These are phyloP conservation scores for Panagrolaimus sp. DNA, from an alignment of 1,140 invertebrate genomes.

Conservation along the genomic window DNA sequence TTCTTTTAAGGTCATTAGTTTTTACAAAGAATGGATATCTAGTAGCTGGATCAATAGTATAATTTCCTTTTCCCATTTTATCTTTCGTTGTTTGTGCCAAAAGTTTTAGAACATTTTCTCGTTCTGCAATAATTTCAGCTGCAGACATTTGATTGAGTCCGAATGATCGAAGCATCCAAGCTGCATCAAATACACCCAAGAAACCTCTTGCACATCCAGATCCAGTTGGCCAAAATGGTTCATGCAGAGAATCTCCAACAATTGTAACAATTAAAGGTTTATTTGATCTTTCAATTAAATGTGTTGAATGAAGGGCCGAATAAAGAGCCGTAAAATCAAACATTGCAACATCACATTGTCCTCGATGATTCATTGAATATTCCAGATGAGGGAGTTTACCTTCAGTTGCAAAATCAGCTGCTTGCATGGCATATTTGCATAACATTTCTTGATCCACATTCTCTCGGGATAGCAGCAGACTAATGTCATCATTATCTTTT, in stretches of 20 bases:
- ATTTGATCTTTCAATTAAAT: constrained; percentile 72
- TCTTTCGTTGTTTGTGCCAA: constrained; percentile 90
- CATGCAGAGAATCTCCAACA: constrained; percentile 85
- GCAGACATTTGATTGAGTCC: constrained; percentile 63
- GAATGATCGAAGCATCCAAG: constrained; percentile 86
- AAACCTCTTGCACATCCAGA: constrained; percentile 95
- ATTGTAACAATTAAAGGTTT: constrained; percentile 76
- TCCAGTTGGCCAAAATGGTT: constrained; percentile 93
- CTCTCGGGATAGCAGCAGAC: constrained; percentile 73
- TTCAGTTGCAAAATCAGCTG: constrained; percentile 89
- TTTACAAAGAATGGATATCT: background rate
- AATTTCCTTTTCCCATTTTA: constrained; percentile 76
- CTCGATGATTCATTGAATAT: constrained; percentile 95
- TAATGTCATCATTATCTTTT: constrained; percentile 83
- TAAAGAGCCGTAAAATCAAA: constrained; percentile 99
- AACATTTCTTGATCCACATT: constrained; percentile 85
- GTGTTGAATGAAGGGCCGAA: constrained; percentile 84
- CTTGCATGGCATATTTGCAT: constrained; percentile 82
- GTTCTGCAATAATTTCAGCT: constrained; percentile 70
- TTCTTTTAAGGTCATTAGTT: too few species aligned
- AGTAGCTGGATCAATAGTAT: constrained; percentile 40
- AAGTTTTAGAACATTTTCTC: constrained; percentile 84
- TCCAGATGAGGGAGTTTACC: constrained; percentile 80
- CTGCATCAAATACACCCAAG: constrained; percentile 85
- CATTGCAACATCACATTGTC: constrained; percentile 95